Percentiles rank a stretch among this genome's conserved stretches.
Evolutionary conservation across 2,113 vertebrate species (phyloP).

Genomic region (Oreochromis aureus): DNA sequence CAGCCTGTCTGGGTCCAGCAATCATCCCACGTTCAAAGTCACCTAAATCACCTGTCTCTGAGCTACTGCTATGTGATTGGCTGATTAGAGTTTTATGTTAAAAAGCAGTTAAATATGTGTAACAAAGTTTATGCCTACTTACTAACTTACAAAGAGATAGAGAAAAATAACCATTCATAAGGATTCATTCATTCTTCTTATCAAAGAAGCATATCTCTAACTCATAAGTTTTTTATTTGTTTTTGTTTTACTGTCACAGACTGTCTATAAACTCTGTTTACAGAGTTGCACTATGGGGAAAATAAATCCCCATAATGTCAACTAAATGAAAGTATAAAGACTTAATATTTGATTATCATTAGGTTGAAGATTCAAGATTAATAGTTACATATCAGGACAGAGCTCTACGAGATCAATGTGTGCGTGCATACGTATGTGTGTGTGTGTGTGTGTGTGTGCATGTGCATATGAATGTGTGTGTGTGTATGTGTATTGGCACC

Average conservation of each 20-base stretch:
- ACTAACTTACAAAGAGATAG: not conserved
- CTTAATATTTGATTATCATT: not conserved
- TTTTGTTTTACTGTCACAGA: not conserved
- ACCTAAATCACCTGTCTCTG: not conserved
- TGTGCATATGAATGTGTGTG: not conserved
- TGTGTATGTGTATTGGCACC: conserved; percentile 3
- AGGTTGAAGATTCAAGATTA: not conserved
- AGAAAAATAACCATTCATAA: not conserved
- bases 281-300: too few relatives aligned
- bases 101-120: not conserved
- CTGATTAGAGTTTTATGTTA: not conserved
- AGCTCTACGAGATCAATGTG: not conserved
- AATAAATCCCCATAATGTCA: too few relatives aligned
- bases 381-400: not conserved
- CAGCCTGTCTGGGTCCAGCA: not conserved
- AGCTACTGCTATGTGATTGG: not conserved
- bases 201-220: not conserved
- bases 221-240: not conserved
- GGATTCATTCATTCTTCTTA: not conserved
- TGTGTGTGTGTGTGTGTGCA: not conserved
- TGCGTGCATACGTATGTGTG: not conserved
- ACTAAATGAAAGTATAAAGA: not conserved
- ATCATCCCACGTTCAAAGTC: not conserved
- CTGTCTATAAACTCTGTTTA: not conserved
- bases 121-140: not conserved